Conservation (phyloP, 2,113 vertebrate genomes). For the Chionomys nivalis region DNA sequence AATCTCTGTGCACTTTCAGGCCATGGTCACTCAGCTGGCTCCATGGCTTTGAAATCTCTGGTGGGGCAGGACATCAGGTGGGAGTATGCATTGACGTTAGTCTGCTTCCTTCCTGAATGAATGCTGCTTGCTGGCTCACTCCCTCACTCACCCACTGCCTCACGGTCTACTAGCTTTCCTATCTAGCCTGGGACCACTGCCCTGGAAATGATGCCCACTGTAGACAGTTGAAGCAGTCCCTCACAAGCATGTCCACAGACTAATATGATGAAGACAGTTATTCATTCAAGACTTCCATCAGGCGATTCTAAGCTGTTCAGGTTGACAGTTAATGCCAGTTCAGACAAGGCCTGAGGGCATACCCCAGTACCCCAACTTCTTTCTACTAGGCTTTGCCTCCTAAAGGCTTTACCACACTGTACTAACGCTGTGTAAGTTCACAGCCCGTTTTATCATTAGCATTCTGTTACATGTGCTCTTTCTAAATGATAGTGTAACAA, state of each 20-base stretch:
- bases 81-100: neutral
- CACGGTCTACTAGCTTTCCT: neutral
- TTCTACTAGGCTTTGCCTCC: neutral
- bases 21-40: neutral
- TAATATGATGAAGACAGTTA: neutral
- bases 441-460: neutral
- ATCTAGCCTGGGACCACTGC: too few relatives aligned
- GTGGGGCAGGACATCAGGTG: neutral
- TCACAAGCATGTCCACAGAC: neutral
- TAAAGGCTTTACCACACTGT: neutral
- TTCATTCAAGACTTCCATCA: neutral
- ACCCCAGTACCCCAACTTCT: too few relatives aligned
- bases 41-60: neutral
- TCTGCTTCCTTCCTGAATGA: neutral
- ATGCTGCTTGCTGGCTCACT: neutral
- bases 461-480: neutral
- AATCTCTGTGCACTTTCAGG: neutral
- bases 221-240: neutral
- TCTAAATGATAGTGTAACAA: neutral
- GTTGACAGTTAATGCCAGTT: too few relatives aligned
- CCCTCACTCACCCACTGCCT: neutral
- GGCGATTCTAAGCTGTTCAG: neutral
- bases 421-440: neutral
- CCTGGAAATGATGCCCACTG: neutral
- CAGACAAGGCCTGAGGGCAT: neutral